phyloP scores from a whole-genome alignment of 2,888 invertebrate species.

The Melipona bicolor region DNA sequence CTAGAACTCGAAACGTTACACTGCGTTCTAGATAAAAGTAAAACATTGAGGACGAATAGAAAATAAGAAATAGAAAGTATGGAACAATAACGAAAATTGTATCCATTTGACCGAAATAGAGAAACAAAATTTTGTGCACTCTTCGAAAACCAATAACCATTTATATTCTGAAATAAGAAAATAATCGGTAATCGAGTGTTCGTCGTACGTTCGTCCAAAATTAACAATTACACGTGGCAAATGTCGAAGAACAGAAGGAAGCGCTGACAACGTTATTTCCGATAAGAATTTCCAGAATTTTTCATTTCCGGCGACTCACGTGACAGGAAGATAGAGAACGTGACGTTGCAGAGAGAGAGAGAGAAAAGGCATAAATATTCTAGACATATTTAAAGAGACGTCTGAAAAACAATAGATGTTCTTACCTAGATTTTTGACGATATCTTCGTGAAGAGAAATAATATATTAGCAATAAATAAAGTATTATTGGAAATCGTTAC shows the following conservation, averaged over 20 bases:
- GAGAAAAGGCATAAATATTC: not conserved
- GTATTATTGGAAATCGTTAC: no score
- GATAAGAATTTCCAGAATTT: not conserved
- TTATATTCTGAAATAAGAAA: not conserved
- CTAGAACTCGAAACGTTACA: no score
- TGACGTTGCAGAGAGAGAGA: not conserved
- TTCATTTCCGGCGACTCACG: not conserved
- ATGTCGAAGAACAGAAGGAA: not conserved
- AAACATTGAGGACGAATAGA: no score
- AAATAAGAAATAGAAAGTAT: not conserved
- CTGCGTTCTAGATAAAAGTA: no score
- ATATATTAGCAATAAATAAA: no score
- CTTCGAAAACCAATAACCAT: not conserved
- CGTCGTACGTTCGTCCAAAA: not conserved
- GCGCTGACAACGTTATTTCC: not conserved
- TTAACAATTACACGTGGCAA: not conserved
- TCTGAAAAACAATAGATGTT: not conserved
- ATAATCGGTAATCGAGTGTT: not conserved
- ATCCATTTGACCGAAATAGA: not conserved
- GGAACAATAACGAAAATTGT: not conserved
- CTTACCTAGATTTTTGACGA: not conserved
- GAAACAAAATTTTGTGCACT: not conserved
- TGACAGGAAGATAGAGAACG: not conserved
- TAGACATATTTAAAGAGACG: not conserved
- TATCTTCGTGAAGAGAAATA: not conserved